Evolutionary conservation across 2,888 invertebrate genomes (phyloP), one percentile per base, ranked within the genome.

Genomic region (Philaethria dido): DNA sequence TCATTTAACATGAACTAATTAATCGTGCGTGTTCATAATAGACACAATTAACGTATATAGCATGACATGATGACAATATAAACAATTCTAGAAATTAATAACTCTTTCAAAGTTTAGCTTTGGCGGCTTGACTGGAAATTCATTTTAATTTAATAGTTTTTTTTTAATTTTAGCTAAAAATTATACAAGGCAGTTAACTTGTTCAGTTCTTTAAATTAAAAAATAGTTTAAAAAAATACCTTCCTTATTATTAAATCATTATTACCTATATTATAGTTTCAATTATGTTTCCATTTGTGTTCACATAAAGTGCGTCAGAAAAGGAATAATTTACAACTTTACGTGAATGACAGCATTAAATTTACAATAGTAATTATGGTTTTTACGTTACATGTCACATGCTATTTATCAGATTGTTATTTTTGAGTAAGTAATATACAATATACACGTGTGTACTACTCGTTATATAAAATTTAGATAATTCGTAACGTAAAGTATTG

Each of bases 1-100:
- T 39, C 36, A 55, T 55, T 52, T 20, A 36, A 39, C 22, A 20
- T 39, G 55, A 39, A 55, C 36, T 55, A 55, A 55, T 55, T 55
- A 55, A 22, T 39, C 9, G 22, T 39, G 22, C 55, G 55, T 55
- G 55, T 55, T 55, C 22, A 39, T 39, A 39, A 55, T 39, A 22
- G 55, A 9, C 20, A n/a, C 39, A 22, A 39, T 55, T 39, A 55
- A 55, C 3, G 14, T 39, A 55, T 20, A 22, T 55, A 4, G n/a
- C 1, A 52, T 16, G 8, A 13, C 6, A 76, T 77, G 80, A 8
- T 20, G 36, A 36, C 20, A 14, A 8, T 36, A 36, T 9, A 36
- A 54, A 18, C 36, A 22, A 39, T 39, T 55, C 55, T 55, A n/a
- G 0, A 22, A 20, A 55, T 39, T n/a, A 36, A 55, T 39, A 3